A percentile compares a stretch with the other conserved stretches of the same genome.
These are phyloP conservation scores for Montipora cactus DNA, from an alignment of 64 coral and sea anemone species.

Conservation along the genomic window DNA sequence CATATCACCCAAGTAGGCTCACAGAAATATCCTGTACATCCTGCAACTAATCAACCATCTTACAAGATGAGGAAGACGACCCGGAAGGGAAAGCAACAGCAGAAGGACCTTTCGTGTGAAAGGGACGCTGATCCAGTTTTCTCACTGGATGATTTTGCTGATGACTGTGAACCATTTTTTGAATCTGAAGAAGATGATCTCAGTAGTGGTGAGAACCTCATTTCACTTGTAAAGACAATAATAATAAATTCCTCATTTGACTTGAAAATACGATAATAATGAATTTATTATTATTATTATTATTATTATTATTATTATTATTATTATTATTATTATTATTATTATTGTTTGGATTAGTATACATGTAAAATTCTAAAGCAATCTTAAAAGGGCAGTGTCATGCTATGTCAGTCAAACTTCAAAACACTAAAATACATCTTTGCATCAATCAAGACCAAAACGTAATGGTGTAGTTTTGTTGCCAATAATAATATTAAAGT, in stretches of 20 bases:
- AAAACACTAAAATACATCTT: too few species aligned
- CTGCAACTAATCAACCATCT: neutral
- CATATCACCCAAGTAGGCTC: slow-evolving; percentile 78
- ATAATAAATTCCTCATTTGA: neutral
- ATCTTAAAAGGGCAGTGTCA: too few species aligned
- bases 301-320: too few species aligned
- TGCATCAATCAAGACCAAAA: too few species aligned
- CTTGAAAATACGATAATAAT: neutral
- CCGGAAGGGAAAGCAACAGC: neutral
- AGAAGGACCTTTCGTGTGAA: slow-evolving; percentile 44
- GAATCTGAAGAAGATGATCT: slow-evolving; percentile 94
- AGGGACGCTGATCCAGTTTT: slow-evolving; percentile 89
- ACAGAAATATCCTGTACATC: neutral
- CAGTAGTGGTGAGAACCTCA: slow-evolving; percentile 78
- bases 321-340: too few species aligned
- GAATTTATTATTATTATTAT: too few species aligned
- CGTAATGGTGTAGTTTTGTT: too few species aligned
- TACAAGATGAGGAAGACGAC: neutral
- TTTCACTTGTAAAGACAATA: neutral
- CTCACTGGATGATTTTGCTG: slow-evolving; percentile 82
- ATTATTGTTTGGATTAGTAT: too few species aligned
- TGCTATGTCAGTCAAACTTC: too few species aligned
- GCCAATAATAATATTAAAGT: too few species aligned
- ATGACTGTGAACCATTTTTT: slow-evolving; percentile 95
- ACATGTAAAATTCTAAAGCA: too few species aligned